Evolutionary conservation across 2,888 invertebrate species (phyloP).

Genomic region (Tipula unca): DNA sequence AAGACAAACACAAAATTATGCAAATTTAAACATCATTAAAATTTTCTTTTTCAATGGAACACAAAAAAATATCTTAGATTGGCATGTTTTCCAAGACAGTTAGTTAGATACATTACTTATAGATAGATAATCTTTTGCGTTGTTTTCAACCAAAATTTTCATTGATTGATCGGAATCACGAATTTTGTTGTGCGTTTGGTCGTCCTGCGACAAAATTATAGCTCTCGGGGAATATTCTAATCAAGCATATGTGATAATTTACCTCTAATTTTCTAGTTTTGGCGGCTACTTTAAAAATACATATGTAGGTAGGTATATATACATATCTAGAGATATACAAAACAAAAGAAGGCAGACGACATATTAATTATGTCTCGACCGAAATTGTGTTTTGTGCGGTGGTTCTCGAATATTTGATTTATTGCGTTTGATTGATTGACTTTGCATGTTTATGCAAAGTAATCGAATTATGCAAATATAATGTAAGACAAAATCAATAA

Average conservation of each 20-base stretch:
- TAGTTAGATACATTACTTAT: not conserved
- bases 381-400: not conserved
- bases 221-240: not conserved
- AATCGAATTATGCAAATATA: not conserved
- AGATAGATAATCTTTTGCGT: not conserved
- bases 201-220: not conserved
- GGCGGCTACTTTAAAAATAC: not conserved
- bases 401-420: not conserved
- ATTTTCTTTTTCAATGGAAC: not conserved
- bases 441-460: not conserved
- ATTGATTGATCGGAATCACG: not conserved
- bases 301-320: not conserved
- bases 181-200: not conserved
- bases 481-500: not conserved
- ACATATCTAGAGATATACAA: not conserved
- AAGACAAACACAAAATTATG: constrained; percentile 8
- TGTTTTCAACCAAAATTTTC: not conserved
- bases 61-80: not conserved
- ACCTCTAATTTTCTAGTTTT: not conserved
- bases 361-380: not conserved
- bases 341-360: not conserved
- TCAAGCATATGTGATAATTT: not conserved
- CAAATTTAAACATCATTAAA: not conserved
- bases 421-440: not conserved
- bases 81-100: not conserved